These are phyloP conservation scores for Acrobasis consociella DNA, from an alignment of 2,888 invertebrate species.

Conservation along the genomic window DNA sequence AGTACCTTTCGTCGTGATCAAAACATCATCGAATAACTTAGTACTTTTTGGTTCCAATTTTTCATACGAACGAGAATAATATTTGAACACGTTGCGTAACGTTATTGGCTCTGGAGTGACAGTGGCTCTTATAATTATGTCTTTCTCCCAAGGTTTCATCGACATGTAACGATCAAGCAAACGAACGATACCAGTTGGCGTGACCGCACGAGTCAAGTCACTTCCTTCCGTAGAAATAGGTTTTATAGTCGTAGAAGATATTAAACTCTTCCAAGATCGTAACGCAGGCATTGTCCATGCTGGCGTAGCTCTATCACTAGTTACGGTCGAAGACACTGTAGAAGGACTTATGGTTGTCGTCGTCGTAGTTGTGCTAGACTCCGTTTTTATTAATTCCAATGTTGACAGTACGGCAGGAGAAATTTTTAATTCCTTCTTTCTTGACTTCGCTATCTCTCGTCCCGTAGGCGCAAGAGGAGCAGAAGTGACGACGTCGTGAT, in stretches of 20 bases:
- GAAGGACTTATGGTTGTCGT: conserved; percentile 47
- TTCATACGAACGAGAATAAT: conserved; percentile 58
- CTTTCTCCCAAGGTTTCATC: conserved; percentile 69
- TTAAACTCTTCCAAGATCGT: conserved; percentile 66
- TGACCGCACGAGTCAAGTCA: conserved; percentile 55
- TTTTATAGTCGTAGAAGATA: conserved; percentile 56
- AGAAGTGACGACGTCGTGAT: conserved; percentile 48
- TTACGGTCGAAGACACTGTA: conserved; percentile 44
- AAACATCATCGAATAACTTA: conserved; percentile 63
- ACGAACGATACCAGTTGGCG: conserved; percentile 59
- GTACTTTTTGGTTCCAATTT: conserved; percentile 54
- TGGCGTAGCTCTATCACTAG: conserved; percentile 58
- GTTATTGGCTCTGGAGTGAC: conserved; percentile 64
- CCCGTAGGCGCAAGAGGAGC: conserved; percentile 55
- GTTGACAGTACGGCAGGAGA: conserved; percentile 54
- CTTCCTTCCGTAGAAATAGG: conserved; percentile 61
- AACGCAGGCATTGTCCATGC: conserved; percentile 82
- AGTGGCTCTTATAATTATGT: conserved; percentile 67
- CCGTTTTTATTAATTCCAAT: conserved; percentile 50
- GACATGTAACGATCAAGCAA: conserved; percentile 61
- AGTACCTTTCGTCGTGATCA: conserved; percentile 65
- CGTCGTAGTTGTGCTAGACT: conserved; percentile 47
- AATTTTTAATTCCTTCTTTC: conserved; percentile 70
- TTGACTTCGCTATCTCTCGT: conserved; percentile 59
- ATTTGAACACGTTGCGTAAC: conserved; percentile 58